Conservation (phyloP, 2,113 vertebrate species). For the Pseudorectes ferrugineus region DNA sequence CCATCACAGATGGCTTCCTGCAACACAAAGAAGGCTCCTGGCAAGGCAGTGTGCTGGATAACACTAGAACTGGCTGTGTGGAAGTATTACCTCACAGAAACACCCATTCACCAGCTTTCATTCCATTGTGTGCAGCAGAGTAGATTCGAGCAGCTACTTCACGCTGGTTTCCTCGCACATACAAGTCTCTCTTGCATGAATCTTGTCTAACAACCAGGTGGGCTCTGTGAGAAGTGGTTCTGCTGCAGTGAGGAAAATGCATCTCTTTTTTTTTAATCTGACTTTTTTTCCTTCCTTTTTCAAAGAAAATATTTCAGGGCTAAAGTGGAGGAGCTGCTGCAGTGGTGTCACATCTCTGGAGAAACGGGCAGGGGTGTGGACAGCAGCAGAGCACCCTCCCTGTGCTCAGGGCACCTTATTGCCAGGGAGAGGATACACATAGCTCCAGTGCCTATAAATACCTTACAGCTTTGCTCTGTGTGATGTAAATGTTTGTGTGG, state of each 20-base stretch:
- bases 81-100: neutral
- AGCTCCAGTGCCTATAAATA: neutral
- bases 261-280: no score
- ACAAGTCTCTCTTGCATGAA: neutral
- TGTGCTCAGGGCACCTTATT: neutral
- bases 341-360: neutral
- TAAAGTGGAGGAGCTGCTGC: neutral
- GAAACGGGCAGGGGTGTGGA: neutral
- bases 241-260: neutral
- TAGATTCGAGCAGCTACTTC: neutral
- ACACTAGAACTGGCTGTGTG: neutral
- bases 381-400: neutral
- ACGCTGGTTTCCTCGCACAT: neutral
- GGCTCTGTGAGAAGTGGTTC: neutral
- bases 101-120: neutral
- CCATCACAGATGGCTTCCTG: conserved; percentile 25
- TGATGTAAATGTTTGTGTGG: neutral
- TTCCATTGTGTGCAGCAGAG: neutral
- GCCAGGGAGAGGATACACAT: neutral
- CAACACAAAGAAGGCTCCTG: neutral
- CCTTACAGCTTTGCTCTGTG: neutral
- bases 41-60: neutral
- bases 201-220: neutral
- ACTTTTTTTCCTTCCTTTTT: accelerated
- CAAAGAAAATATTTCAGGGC: neutral